Evolutionary conservation across 1,140 invertebrate species (phyloP).

Genomic region (Ylistrum balloti): DNA sequence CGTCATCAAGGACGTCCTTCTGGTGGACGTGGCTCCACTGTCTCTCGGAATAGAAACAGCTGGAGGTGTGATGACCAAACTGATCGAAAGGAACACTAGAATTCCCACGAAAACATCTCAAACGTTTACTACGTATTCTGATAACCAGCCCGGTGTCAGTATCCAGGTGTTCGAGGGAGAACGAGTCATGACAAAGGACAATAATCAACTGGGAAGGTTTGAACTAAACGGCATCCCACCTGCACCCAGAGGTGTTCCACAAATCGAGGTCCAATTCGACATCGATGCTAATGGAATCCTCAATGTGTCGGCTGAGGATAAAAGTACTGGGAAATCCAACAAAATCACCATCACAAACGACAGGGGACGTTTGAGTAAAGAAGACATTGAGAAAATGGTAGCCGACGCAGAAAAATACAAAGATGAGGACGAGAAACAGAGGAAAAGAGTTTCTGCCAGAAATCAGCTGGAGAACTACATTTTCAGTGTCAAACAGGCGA

Average conservation of each 20-base stretch:
- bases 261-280: conserved; percentile 87
- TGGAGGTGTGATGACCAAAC: conserved; percentile 85
- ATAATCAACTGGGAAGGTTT: conserved; percentile 84
- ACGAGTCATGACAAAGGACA: conserved; percentile 91
- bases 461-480: conserved; percentile 90
- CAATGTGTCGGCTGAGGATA: conserved; percentile 89
- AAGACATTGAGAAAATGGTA: conserved; percentile 85
- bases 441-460: conserved; percentile 72
- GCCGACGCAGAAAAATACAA: conserved; percentile 85
- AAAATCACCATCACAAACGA: conserved; percentile 85
- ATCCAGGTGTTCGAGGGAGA: conserved; percentile 93
- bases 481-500: conserved; percentile 71
- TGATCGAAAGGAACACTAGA: conserved; percentile 76
- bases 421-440: conserved; percentile 81
- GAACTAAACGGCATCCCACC: conserved; percentile 95
- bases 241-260: conserved; percentile 94
- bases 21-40: conserved; percentile 79
- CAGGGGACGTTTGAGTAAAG: conserved; percentile 84
- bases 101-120: conserved; percentile 80
- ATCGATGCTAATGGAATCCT: conserved; percentile 85
- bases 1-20: conserved; percentile 76
- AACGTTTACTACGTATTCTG: conserved; percentile 80
- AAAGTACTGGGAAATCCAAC: conserved; percentile 90
- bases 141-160: conserved; percentile 89
- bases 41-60: conserved; percentile 84